These are phyloP conservation scores for Myrmecobius fasciatus DNA, from an alignment of 2,113 vertebrate species.

Conservation along the genomic window DNA sequence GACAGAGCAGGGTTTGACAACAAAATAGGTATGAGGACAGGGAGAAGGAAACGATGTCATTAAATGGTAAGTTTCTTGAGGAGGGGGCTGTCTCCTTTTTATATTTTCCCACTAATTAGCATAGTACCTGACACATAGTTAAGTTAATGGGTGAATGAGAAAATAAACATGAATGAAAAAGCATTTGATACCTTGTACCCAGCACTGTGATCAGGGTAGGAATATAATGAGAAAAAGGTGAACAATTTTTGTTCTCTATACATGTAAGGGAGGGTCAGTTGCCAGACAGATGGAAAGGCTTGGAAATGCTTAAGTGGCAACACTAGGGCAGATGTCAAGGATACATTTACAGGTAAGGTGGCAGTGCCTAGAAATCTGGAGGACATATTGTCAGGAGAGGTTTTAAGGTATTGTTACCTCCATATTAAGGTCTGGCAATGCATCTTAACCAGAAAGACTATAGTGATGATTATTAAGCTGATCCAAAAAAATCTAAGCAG, in stretches of 20 bases:
- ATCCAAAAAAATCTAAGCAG: not conserved
- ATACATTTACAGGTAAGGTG: not conserved
- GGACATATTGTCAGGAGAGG: not conserved
- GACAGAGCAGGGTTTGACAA: no score
- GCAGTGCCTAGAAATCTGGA: not conserved
- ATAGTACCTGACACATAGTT: not conserved
- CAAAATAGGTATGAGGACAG: no score
- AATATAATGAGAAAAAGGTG: not conserved
- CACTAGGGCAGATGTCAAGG: not conserved
- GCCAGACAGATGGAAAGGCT: no score
- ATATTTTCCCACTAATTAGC: not conserved
- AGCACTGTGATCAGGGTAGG: not conserved
- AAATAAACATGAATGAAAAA: not conserved
- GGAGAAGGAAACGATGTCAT: no score
- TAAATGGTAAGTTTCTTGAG: no score
- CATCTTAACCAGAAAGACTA: not conserved
- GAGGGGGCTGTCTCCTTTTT: no score
- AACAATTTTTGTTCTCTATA: not conserved
- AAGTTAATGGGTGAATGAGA: not conserved
- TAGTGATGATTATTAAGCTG: not conserved
- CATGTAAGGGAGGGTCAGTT: not conserved
- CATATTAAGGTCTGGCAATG: no score
- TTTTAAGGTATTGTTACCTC: not conserved
- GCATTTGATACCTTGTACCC: not conserved
- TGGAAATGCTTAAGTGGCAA: no score